A percentile compares a stretch with the other conserved stretches of the same genome.
phyloP scores from a whole-genome alignment of 2,113 vertebrate genomes.

The Chroicocephalus ridibundus region DNA sequence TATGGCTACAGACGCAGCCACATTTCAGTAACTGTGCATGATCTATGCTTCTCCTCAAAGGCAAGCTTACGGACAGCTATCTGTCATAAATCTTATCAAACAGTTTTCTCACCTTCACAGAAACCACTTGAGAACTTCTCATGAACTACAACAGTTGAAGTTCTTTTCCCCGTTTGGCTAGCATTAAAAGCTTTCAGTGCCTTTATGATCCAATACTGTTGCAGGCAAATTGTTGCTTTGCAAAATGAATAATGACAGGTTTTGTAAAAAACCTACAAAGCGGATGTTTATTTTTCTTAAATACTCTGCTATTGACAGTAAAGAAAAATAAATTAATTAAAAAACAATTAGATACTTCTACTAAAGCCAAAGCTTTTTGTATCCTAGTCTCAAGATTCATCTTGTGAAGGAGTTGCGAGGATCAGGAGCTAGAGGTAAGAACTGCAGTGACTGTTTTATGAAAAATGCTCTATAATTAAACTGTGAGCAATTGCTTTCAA shows the following conservation, averaged over 20 bases:
- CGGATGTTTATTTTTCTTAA: neutral
- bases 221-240: neutral
- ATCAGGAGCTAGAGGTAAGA: neutral
- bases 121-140: neutral
- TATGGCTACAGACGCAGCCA: neutral
- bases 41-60: neutral
- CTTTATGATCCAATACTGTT: neutral
- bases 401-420: neutral
- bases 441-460: neutral
- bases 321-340: neutral
- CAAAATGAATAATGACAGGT: neutral
- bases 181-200: neutral
- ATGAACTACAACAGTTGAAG: neutral
- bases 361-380: neutral
- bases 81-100: neutral
- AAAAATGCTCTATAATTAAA: neutral
- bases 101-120: neutral
- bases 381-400: neutral
- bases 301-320: neutral
- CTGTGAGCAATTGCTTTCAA: neutral
- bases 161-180: neutral
- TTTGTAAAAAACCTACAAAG: neutral
- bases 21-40: neutral
- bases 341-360: neutral
- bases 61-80: neutral